A percentile compares a stretch with the other conserved stretches of the same genome.
Evolutionary conservation across 2,888 invertebrate genomes (phyloP).

Genomic region (Andrena fulva): DNA sequence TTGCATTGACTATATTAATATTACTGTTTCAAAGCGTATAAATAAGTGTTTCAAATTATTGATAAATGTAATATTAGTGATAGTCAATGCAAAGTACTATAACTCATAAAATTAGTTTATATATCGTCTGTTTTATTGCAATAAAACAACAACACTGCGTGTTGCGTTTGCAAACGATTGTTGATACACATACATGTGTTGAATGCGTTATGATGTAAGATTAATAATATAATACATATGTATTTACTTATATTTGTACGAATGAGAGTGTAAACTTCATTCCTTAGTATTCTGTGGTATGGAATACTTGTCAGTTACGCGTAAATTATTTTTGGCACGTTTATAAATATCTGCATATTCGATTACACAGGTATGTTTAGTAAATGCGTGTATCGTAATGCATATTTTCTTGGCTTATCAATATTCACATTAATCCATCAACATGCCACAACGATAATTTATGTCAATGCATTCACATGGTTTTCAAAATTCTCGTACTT

Average conservation of each 20-base stretch:
- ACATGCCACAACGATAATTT: slow-evolving; percentile 9
- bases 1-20: slow-evolving; percentile 66
- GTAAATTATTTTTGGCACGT: slow-evolving; percentile 26
- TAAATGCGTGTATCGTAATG: slow-evolving; percentile 23
- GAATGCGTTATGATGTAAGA: slow-evolving; percentile 45
- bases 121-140: slow-evolving; percentile 48
- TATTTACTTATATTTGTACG: slow-evolving; percentile 52
- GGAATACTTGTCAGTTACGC: slow-evolving; percentile 26
- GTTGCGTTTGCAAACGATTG: slow-evolving; percentile 23
- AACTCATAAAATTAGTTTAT: slow-evolving; percentile 53
- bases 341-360: slow-evolving; percentile 31
- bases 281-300: slow-evolving; percentile 29
- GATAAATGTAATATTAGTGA: slow-evolving; percentile 63
- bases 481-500: slow-evolving; percentile 16
- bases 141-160: slow-evolving; percentile 38
- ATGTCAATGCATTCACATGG: slow-evolving; percentile 11
- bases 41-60: slow-evolving; percentile 53
- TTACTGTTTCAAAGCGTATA: slow-evolving; percentile 31
- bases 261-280: slow-evolving; percentile 32
- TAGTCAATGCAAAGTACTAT: slow-evolving; percentile 58
- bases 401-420: slow-evolving; percentile 24
- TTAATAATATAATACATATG: slow-evolving; percentile 52
- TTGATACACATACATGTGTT: slow-evolving; percentile 31
- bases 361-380: slow-evolving; percentile 36
- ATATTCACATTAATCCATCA: slow-evolving; percentile 24